A percentile compares a stretch with the other conserved stretches of the same genome.
phyloP scores from a whole-genome alignment of 2,797 vertebrate species.

The Xerus rutilus region DNA sequence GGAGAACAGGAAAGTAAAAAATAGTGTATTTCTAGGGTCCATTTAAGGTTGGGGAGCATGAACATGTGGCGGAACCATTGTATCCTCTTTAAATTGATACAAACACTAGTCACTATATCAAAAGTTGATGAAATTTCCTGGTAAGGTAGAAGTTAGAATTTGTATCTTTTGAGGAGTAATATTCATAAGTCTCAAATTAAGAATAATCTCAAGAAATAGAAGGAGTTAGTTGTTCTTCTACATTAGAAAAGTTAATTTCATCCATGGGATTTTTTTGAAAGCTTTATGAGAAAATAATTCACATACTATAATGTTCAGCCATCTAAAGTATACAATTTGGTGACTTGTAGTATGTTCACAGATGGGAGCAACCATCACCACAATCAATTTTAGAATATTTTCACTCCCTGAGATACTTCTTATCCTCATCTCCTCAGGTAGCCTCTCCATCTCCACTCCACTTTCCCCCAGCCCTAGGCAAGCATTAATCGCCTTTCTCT shows the following conservation, averaged over 20 bases:
- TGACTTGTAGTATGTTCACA: not conserved
- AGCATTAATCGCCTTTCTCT: not conserved
- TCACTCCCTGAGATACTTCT: not conserved
- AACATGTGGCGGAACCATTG: not conserved
- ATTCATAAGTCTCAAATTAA: not conserved
- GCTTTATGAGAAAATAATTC: not conserved
- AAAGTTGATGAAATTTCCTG: not conserved
- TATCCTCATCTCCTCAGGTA: not conserved
- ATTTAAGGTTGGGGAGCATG: not conserved
- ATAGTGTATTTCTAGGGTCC: not conserved
- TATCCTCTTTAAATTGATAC: not conserved
- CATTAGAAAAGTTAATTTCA: not conserved
- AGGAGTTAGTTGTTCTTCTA: not conserved
- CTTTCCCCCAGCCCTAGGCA: not conserved
- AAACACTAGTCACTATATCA: not conserved
- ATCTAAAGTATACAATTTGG: not conserved
- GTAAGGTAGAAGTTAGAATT: not conserved
- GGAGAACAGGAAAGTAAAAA: not conserved
- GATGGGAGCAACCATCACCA: not conserved
- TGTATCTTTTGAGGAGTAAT: slow-evolving; percentile 5
- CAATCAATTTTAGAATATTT: not conserved
- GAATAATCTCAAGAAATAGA: not conserved
- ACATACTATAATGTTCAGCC: not conserved
- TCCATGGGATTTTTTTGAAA: not conserved
- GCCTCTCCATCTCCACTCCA: not conserved